Conservation (phyloP, 2,888 invertebrate genomes). For the Azorinus chamasolen region DNA sequence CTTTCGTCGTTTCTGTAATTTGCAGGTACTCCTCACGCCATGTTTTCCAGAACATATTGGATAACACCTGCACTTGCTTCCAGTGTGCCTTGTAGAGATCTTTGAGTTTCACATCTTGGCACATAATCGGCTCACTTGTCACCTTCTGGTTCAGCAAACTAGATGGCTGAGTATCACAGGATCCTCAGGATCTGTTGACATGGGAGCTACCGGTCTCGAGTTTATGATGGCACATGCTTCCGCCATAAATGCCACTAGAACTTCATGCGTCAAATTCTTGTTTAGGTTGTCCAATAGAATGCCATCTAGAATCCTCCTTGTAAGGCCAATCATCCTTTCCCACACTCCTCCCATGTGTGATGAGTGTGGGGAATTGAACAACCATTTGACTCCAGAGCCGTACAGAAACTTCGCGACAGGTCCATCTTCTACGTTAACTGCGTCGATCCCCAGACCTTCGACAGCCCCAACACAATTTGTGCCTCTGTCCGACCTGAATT, state of each 20-base stretch:
- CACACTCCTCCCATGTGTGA: too few species aligned
- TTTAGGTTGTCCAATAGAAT: too few species aligned
- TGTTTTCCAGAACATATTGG: constrained; percentile 14
- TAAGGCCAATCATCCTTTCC: too few species aligned
- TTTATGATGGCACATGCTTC: constrained; percentile 24
- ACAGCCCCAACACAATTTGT: too few species aligned
- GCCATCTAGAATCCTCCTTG: too few species aligned
- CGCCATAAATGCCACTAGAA: constrained; percentile 18
- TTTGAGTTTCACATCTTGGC: constrained; percentile 1
- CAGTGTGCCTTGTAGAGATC: constrained; percentile 22
- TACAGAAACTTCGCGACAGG: too few species aligned
- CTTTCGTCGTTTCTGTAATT: constrained; percentile 5
- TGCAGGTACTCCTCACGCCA: constrained; percentile 17
- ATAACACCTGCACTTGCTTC: constrained; percentile 17
- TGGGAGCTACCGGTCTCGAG: constrained; percentile 13
- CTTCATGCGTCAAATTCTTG: too few species aligned
- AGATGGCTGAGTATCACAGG: constrained; percentile 23
- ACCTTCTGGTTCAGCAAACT: constrained; percentile 24
- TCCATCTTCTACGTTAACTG: too few species aligned
- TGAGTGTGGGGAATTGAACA: too few species aligned
- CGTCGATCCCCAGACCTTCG: too few species aligned
- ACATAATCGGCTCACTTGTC: neutral
- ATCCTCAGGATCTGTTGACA: constrained; percentile 24
- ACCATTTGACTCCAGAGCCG: too few species aligned
- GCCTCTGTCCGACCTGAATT: too few species aligned